Evolutionary conservation across 2,888 invertebrate genomes (phyloP), one percentile per base, ranked within the genome.

Genomic region (Polymixis flavicincta): DNA sequence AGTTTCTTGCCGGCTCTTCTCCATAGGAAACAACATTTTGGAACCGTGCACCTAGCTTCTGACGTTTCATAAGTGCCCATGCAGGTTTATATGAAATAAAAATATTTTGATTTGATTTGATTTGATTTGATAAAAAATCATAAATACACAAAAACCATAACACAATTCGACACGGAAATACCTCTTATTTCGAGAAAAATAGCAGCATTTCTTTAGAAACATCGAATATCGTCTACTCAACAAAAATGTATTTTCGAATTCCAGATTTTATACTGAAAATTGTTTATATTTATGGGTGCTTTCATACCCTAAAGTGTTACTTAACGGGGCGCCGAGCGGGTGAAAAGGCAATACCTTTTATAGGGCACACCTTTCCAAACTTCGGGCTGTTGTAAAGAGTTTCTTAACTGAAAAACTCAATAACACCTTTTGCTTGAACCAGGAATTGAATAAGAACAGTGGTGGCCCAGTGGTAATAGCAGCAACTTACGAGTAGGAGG

Each of bases 311-410:
- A 74, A 61, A 74, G 25, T 54, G 22, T 48, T 54, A 32, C n/a
- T 45, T 54, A 54, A 61, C 25, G 37, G 28, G 19, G 19, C 3
- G 32, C 59, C 7, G 52, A 45, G 25, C 5, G 6, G 52, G 7
- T 60, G 52, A 74, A 54, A 22, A n/a, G 25, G 54, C 22, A 45
- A 28, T 54, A 42, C 22, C 19, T 48, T 75, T 75, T 63, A 75
- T 55, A 25, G 14, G 22, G 25, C 22, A 32, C 17, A 61, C 75
- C 75, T 32, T 75, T 75, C 11, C 25, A 25, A 74, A 45, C 42
- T 45, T 11, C 52, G 3, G 17, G 42, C 0, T n/a, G 28, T 28
- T 59, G 74, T 25, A 55, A 61, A 37, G 22, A 54, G 45, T 32
- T 61, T 37, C 52, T 22, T 61, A 48, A 37, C 19, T 45, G 52